Conservation (phyloP, 2,888 invertebrate genomes). For the Xestobium rufovillosum region DNA sequence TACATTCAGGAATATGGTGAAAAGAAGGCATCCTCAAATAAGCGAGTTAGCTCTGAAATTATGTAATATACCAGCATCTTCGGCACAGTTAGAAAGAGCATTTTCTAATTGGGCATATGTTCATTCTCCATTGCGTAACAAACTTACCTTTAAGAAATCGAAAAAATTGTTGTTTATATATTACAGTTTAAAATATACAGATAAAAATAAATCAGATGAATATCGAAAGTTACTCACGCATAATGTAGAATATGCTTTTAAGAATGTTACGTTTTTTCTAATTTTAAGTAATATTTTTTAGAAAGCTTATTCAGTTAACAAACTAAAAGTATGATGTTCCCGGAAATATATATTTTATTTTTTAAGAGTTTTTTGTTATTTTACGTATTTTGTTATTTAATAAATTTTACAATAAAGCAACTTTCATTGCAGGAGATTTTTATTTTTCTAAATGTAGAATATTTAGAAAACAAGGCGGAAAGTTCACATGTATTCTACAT, state of each 20-base stretch:
- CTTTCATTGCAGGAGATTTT: no score
- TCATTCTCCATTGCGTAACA: neutral
- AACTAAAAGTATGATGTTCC: neutral
- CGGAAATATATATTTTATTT: neutral
- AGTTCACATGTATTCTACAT: neutral
- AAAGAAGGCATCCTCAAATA: no score
- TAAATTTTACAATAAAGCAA: no score
- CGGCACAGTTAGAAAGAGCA: neutral
- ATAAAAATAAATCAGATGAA: slow-evolving; percentile 1
- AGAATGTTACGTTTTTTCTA: neutral
- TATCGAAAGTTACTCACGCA: neutral
- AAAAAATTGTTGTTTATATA: neutral
- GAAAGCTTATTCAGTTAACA: slow-evolving; percentile 1
- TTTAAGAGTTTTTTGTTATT: neutral
- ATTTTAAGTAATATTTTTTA: neutral
- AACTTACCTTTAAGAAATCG: neutral
- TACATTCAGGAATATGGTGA: neutral
- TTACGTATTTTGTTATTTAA: no score
- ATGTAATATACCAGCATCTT: neutral
- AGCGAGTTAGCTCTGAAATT: slow-evolving; percentile 1
- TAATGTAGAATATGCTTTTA: neutral
- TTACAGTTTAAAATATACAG: neutral
- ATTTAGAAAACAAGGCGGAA: slow-evolving; percentile 1
- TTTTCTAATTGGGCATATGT: neutral
- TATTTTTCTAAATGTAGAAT: neutral